A percentile compares a stretch with the other conserved stretches of the same genome.
Evolutionary conservation across 2,888 invertebrate species (phyloP).

Genomic region (Luperina testacea): DNA sequence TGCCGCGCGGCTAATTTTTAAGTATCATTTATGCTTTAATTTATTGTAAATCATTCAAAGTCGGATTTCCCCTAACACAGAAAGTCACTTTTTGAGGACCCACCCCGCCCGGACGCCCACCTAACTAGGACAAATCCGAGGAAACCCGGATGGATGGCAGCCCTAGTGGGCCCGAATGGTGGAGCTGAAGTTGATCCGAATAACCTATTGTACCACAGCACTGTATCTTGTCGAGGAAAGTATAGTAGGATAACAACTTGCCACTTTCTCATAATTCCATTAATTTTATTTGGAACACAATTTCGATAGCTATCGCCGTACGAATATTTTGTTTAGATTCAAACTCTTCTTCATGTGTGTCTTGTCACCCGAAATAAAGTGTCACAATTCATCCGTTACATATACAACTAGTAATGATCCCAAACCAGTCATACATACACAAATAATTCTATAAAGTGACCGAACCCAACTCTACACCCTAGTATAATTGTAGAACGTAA

Average conservation of each 20-base stretch:
- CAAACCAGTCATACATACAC: neutral
- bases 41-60: too few relatives aligned
- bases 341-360: neutral
- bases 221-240: neutral
- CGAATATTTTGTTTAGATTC: neutral
- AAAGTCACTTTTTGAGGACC: too few relatives aligned
- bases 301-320: neutral
- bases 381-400: neutral
- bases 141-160: too few relatives aligned
- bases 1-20: too few relatives aligned
- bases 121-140: too few relatives aligned
- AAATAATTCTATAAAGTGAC: slow-evolving; percentile 17
- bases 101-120: too few relatives aligned
- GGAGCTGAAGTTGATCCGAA: neutral
- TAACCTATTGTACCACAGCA: too few relatives aligned
- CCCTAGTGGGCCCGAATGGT: too few relatives aligned
- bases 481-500: too few relatives aligned
- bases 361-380: too few relatives aligned
- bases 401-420: neutral
- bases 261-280: neutral
- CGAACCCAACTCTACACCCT: slow-evolving; percentile 14
- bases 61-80: too few relatives aligned
- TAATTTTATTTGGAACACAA: neutral
- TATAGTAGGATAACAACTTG: neutral
- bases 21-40: too few relatives aligned